Evolutionary conservation across 2,797 vertebrate species (phyloP).

Genomic region (Semaprochilodus insignis): DNA sequence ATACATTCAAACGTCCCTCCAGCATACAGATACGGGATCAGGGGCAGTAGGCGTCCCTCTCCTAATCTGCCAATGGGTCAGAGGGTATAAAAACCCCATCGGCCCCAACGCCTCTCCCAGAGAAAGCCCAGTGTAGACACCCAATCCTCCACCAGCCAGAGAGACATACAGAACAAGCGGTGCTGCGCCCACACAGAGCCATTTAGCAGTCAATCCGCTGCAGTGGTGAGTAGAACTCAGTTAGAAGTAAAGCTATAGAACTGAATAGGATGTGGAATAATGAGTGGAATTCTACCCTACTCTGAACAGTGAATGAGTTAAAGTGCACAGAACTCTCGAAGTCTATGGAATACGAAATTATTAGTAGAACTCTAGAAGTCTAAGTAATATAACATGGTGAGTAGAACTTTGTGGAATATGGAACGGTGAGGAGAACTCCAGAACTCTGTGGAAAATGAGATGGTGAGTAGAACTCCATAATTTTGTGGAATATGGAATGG

Average conservation of each 20-base stretch:
- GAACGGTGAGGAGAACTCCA: too few species aligned
- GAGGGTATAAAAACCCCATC: constrained; percentile 75
- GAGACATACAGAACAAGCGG: constrained; percentile 51
- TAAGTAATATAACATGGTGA: not conserved
- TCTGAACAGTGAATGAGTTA: too few species aligned
- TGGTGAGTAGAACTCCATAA: too few species aligned
- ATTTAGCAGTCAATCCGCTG: constrained; percentile 62
- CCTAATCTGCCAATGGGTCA: constrained; percentile 79
- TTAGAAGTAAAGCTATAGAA: not conserved
- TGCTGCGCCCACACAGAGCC: constrained; percentile 49
- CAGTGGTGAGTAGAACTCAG: constrained; percentile 71
- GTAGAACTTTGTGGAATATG: too few species aligned
- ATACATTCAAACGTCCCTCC: not conserved
- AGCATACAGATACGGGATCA: constrained; percentile 62
- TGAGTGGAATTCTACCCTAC: too few species aligned
- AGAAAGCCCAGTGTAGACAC: constrained; percentile 69
- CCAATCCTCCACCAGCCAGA: constrained; percentile 62
- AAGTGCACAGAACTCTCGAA: too few species aligned
- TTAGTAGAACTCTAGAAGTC: not conserved
- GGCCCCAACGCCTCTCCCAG: constrained; percentile 61
- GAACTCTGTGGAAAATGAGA: too few species aligned
- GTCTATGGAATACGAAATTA: not conserved
- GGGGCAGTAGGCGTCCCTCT: constrained; percentile 58
- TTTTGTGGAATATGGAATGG: too few species aligned
- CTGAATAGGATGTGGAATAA: too few species aligned